These are phyloP conservation scores for Prinia subflava DNA, from an alignment of 2,113 vertebrate genomes.

Conservation along the genomic window DNA sequence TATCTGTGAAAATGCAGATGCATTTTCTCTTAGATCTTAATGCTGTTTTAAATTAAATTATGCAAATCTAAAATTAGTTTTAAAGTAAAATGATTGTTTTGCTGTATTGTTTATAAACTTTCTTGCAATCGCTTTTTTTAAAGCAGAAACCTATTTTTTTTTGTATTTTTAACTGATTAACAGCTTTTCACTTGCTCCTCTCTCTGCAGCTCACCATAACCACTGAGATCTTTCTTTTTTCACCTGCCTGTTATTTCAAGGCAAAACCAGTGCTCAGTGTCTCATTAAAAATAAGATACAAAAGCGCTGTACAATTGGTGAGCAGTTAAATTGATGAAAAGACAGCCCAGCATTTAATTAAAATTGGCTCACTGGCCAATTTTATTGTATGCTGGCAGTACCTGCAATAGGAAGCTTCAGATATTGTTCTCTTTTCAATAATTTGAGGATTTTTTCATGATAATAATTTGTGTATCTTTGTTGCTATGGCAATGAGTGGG, in stretches of 20 bases:
- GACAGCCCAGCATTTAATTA: background rate
- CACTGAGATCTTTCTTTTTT: background rate
- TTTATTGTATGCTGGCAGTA: background rate
- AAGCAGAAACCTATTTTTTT: background rate
- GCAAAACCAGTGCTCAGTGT: background rate
- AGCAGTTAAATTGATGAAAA: background rate
- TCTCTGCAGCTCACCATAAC: background rate
- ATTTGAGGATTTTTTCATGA: background rate
- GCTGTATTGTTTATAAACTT: background rate
- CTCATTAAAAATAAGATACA: background rate
- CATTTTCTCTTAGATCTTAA: background rate
- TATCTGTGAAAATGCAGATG: background rate
- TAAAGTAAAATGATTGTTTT: background rate
- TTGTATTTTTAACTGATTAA: background rate
- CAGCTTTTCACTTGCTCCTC: background rate
- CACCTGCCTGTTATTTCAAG: background rate
- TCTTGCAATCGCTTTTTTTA: background rate
- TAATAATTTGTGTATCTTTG: background rate
- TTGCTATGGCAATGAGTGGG: background rate
- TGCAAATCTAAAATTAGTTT: background rate
- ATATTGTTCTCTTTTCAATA: background rate
- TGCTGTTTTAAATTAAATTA: background rate
- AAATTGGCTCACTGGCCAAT: background rate
- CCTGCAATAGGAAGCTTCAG: background rate
- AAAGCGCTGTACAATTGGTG: background rate